phyloP scores from a whole-genome alignment of 1,140 invertebrate genomes.

The Drosophila leontia region DNA sequence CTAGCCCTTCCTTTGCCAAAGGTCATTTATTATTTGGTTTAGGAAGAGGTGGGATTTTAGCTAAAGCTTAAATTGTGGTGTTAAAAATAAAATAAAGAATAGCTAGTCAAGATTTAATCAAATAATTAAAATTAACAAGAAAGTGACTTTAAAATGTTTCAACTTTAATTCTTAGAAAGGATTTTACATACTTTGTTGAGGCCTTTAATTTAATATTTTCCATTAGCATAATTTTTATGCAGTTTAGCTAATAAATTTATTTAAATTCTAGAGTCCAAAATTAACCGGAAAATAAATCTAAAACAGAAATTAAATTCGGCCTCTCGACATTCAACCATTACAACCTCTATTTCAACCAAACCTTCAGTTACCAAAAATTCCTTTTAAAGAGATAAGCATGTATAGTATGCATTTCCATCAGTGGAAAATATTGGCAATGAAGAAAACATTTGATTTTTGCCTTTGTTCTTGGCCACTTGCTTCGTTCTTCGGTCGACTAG shows the following conservation, averaged over 20 bases:
- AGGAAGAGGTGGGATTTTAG: not conserved
- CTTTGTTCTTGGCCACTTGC: slow-evolving; percentile 19
- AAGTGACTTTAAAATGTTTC: accelerated
- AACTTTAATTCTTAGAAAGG: not conserved
- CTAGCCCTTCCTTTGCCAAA: not conserved
- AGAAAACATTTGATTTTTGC: slow-evolving; percentile 30
- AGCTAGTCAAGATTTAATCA: not conserved
- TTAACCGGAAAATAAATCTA: not conserved
- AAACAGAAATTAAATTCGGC: not conserved
- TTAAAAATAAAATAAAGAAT: not conserved
- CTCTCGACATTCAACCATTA: not conserved
- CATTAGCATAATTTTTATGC: not conserved
- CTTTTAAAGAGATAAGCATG: not conserved
- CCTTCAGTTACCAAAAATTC: not conserved
- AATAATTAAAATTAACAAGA: no score
- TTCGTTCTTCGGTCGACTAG: slow-evolving; percentile 21
- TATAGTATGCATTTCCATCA: not conserved
- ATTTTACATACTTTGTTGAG: not conserved
- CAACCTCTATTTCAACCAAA: no score
- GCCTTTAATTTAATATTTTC: not conserved
- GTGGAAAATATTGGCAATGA: slow-evolving; percentile 9
- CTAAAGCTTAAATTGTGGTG: not conserved
- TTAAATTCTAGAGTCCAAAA: not conserved
- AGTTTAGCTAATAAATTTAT: not conserved
- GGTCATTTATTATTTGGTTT: slow-evolving; percentile 22